A percentile compares a stretch with the other conserved stretches of the same genome.
Evolutionary conservation across 2,888 invertebrate genomes (phyloP).

Genomic region (Lucinisca nassula): DNA sequence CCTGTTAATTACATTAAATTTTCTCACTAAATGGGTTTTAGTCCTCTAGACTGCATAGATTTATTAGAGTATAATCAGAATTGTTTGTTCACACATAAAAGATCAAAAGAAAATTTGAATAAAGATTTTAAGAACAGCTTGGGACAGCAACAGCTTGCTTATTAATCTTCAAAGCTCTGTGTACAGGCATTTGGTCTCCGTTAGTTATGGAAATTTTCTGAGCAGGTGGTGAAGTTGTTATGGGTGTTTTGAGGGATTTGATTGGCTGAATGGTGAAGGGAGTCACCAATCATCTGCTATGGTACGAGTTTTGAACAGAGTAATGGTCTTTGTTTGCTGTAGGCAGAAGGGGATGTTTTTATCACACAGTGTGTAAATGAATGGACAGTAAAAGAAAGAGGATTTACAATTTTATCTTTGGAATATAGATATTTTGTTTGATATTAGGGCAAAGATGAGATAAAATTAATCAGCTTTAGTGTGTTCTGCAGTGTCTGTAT

Average conservation of each 20-base stretch:
- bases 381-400: constrained; percentile 67
- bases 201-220: constrained; percentile 26
- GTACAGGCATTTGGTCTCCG: constrained; percentile 25
- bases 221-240: constrained; percentile 73
- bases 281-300: constrained; percentile 55
- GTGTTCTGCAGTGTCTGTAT: constrained; percentile 56
- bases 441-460: constrained; percentile 37
- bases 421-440: constrained; percentile 46
- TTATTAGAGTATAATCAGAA: constrained; percentile 27
- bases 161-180: constrained; percentile 44
- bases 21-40: not conserved
- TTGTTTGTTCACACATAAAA: constrained; percentile 9
- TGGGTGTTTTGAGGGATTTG: constrained; percentile 59
- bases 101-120: constrained; percentile 53
- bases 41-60: constrained; percentile 14
- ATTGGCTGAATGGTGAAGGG: constrained; percentile 47
- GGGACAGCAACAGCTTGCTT: constrained; percentile 62
- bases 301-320: constrained; percentile 70
- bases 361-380: constrained; percentile 65
- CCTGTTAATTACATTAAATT: constrained; percentile 53
- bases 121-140: constrained; percentile 60
- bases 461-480: constrained; percentile 45
- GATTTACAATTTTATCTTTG: constrained; percentile 53
- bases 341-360: constrained; percentile 25
- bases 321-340: constrained; percentile 61